Evolutionary conservation across 2,888 invertebrate species (phyloP), one percentile per base, ranked within the genome.

Genomic region (Napeogenes sylphis): DNA sequence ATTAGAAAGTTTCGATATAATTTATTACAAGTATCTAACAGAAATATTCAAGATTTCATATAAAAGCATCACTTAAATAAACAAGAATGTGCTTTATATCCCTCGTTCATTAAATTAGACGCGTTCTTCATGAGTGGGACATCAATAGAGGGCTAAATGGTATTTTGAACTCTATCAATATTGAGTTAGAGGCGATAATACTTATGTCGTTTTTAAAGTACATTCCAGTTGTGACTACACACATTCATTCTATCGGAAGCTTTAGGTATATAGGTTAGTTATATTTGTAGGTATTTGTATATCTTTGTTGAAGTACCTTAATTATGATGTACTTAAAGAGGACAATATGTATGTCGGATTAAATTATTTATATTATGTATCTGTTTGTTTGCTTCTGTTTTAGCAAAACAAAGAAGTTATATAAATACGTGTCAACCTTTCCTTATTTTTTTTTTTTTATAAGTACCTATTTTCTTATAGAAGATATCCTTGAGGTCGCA

Each of bases 71-170:
- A 56, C 63, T 56, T 30, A 45, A 21, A 47, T n/a, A 47, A 21
- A 51, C 51, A 30, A 51, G 30, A 51, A 6, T 51, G 51, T 47
- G 35, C 33, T 56, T 59, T 59, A 63, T 54, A 57, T 56, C 46
- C 59, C 56, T 54, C 56, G 47, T 57, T 54, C 56, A 63, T 59
- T 59, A 63, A 57, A 55, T 30, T 54, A 55, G 45, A 54, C 5
- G 5, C 30, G 56, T 51, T 54, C 35, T n/a, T 47, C 56, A 45
- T 45, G 30, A 54, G 53, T 61, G 56, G 33, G 21, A 35, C 35
- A 56, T 57, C 54, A 57, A 53, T 57, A 45, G 32, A 35, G 57
- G 10, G 42, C 35, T 38, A 63, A 63, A 59, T 56, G 38, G 21
- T 21, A 59, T 54, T 56, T 45, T 59, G 54, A 14, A 54, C 59